Base-by-base conservation (phyloP, 2,797 vertebrate genomes). In the Tachyglossus aculeatus region DNA sequence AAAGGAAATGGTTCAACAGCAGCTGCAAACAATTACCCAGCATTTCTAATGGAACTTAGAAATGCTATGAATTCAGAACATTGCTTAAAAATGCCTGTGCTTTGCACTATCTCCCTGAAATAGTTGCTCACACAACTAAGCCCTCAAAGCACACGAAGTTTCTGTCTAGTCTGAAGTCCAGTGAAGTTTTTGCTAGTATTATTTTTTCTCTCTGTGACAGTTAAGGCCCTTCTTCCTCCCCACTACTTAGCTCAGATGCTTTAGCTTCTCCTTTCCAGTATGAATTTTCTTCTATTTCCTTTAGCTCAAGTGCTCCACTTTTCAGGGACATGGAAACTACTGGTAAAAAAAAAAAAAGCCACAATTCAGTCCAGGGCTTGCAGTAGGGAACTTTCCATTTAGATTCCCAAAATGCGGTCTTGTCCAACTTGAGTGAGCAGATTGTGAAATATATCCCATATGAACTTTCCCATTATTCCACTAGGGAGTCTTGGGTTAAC, bases 1-100 rank as follows among this genome's bases (percentile, higher is more conserved):
- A 83, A 89, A 90, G 71, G 61, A 90, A 88, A 89, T 72, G 50
- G 44, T 63, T 87, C 76, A 88, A 67, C 27, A 51, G 48, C 89
- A 92, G 88, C 90, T 92, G 89, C 82, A 87, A 91, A 89, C 61
- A 82, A 88, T 91, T 88, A 88, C 66, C 52, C 67, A 80, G 67
- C 53, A 77, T 90, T 80, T 81, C 83, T 24, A 87, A 59, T 59
- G 75, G 67, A 82, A 69, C 10, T 61, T 7, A 62, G 66, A 54
- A 83, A 76, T 86, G 63, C 74, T 71, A 34, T 58, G 74, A 84
- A 89, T 88, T 72, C 75, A 43, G 36, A 84, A 54, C 68, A n/a
- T 52, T 69, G 31, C 54, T 82, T 79, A 27, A 56, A 81, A 86
- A 79, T 24, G 36, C 25, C 2, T 11, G 12, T 57, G 37, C 77